Conservation (phyloP, 2,797 vertebrate species). For the Anolis apletophallus region DNA sequence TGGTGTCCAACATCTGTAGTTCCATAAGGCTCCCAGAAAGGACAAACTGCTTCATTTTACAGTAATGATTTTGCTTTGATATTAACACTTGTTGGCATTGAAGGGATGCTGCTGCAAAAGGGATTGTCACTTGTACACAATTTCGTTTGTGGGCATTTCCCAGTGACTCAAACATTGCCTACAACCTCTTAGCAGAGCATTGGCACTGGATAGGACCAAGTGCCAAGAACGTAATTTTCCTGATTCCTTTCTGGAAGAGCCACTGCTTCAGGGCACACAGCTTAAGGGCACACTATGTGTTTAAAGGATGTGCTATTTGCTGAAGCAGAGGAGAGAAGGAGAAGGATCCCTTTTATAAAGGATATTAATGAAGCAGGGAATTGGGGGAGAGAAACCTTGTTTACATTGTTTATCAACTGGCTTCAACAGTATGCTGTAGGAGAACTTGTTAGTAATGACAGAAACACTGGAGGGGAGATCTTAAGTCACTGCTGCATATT, state of each 20-base stretch:
- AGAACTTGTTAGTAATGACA: background rate
- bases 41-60: background rate
- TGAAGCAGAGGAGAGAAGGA: background rate
- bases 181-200: background rate
- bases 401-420: background rate
- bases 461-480: background rate
- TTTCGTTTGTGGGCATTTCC: background rate
- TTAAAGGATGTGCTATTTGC: background rate
- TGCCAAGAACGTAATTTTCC: background rate
- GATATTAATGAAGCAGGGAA: background rate
- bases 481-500: background rate
- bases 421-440: background rate
- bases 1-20: background rate
- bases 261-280: background rate
- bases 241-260: background rate
- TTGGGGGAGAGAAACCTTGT: background rate
- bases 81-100: slow-evolving; percentile 10
- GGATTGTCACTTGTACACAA: background rate
- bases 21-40: background rate
- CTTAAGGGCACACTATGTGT: background rate
- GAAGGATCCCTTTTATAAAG: background rate
- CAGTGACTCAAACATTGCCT: background rate
- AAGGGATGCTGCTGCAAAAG: background rate
- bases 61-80: background rate
- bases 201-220: background rate